Base-by-base conservation (phyloP, 2,113 vertebrate genomes). In the Xyrauchen texanus region DNA sequence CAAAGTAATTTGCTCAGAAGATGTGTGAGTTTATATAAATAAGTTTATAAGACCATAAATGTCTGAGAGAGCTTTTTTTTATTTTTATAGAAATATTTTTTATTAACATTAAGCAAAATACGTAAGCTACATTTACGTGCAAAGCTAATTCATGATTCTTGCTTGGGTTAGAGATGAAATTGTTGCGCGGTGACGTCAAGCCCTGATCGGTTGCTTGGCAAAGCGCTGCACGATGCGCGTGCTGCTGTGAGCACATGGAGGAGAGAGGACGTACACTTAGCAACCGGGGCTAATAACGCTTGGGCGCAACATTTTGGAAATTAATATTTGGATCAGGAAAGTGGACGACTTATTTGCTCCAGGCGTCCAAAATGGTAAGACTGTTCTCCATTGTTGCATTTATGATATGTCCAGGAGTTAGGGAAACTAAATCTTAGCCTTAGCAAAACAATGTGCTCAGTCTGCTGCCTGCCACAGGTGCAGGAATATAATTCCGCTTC, bases 201-300 rank as follows among this genome's bases (percentile, higher is more conserved):
- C 21, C 11, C 16, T 45, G 74, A 45, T 16, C 61, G 21, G 21
- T 34, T 34, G 21, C 21, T 34, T 46, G 77, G 46, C 49, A 13
- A 72, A 21, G 15, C 61, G 58, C 21, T 72, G 53, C 44, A 61
- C 9, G 15, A 67, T 74, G 80, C 21, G 21, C 74, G 60, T 77
- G 80, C 62, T 58, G 68, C 53, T 42, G 55, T 60, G 67, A 81
- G 80, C 80, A 77, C 80, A 81, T 81, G 80, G 74, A 81, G 58
- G 67, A 71, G 65, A 69, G 80, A 60, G 74, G 57, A 55, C 74
- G 80, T 2, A 42, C 62, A 60, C 68, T 77, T 81, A 81, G 74
- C 80, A 64, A 67, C 67, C 21, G 8, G 46, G 51, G 61, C 58
- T 70, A 76, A 76, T 65, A 69, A 42, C 73, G 78, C 78, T 45